phyloP scores from a whole-genome alignment of 2,797 vertebrate genomes.

The Amphiprion clarkii region DNA sequence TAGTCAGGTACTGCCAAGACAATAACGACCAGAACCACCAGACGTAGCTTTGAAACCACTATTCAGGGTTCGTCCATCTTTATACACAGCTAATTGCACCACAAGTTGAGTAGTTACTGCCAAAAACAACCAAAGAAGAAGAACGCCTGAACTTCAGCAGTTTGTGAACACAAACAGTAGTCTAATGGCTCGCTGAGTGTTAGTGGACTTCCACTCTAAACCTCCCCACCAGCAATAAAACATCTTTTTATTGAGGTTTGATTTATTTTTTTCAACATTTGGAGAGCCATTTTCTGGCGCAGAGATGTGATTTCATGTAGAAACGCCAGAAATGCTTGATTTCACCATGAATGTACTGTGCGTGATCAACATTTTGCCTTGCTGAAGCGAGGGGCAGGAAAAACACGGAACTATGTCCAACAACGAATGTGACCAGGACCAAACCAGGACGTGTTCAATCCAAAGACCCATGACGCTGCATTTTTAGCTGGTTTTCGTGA shows the following conservation, averaged over 20 bases:
- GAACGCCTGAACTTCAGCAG: too few relatives aligned
- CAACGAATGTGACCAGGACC: not conserved
- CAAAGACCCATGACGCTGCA: not conserved
- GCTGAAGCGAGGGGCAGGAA: not conserved
- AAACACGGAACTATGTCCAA: not conserved
- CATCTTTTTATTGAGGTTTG: not conserved
- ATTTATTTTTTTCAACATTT: not conserved
- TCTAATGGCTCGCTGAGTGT: too few relatives aligned
- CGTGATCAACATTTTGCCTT: not conserved
- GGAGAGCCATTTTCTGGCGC: not conserved
- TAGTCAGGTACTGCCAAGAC: too few relatives aligned
- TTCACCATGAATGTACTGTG: not conserved
- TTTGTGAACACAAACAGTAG: not conserved
- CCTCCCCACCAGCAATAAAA: too few relatives aligned
- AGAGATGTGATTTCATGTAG: not conserved
- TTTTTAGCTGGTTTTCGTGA: not conserved
- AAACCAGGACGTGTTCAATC: not conserved
- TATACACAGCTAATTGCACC: not conserved
- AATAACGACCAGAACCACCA: too few relatives aligned
- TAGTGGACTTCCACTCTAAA: not conserved
- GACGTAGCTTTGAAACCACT: too few relatives aligned
- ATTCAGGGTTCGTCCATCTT: too few relatives aligned
- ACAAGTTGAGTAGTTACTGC: not conserved
- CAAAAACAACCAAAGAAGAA: not conserved
- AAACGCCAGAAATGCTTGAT: not conserved